Percentiles rank a stretch among this genome's conserved stretches.
These are phyloP conservation scores for Diachasmimorpha longicaudata DNA, from an alignment of 1,140 invertebrate species.

Conservation along the genomic window DNA sequence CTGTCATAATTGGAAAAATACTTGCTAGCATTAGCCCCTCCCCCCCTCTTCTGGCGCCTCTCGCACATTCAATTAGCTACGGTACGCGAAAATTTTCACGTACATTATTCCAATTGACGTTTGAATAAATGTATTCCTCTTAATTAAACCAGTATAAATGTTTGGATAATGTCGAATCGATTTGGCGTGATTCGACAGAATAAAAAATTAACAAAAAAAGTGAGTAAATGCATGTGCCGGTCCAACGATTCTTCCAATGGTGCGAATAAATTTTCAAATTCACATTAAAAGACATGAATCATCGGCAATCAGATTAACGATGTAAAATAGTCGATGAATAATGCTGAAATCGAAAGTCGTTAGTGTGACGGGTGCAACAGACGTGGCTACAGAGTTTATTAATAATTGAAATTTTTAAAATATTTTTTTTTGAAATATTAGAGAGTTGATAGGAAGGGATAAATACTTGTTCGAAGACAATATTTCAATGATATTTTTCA, in stretches of 20 bases:
- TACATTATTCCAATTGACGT: background rate
- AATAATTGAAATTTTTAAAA: no score
- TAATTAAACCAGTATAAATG: constrained; percentile 2
- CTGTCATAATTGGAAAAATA: constrained; percentile 4
- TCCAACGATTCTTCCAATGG: background rate
- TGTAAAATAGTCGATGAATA: background rate
- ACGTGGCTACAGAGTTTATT: no score
- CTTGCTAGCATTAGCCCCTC: background rate
- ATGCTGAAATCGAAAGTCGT: background rate
- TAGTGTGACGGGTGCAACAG: background rate
- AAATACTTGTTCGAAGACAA: no score
- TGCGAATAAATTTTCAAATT: background rate
- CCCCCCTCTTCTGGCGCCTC: background rate
- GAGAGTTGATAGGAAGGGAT: no score
- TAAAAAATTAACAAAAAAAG: background rate
- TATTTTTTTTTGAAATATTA: no score
- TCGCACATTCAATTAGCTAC: background rate
- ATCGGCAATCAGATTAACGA: background rate
- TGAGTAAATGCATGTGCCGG: background rate
- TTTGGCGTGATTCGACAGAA: background rate
- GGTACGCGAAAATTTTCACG: background rate
- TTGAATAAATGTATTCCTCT: background rate
- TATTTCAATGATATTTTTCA: no score
- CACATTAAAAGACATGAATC: background rate
- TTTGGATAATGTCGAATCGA: background rate